Evolutionary conservation across 2,797 vertebrate species (phyloP), one percentile per base, ranked within the genome.

Genomic region (Austrolebias charrua): DNA sequence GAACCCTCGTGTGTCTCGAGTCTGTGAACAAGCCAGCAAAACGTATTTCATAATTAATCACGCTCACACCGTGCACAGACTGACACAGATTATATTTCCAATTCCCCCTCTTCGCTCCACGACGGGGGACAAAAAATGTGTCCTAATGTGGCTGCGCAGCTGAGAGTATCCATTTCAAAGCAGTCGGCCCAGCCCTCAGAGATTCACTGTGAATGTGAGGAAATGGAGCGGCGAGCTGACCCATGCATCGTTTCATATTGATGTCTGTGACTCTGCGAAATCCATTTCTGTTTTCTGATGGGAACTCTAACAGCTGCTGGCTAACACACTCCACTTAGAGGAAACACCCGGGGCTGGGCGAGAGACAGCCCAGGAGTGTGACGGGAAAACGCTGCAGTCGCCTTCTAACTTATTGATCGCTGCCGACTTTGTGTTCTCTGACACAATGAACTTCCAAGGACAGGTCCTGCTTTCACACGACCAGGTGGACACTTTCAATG

Each of bases 291-390:
- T 76, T 80, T 63, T 68, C 35, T 38, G 6, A 88, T 88, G 80
- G 74, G 88, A 91, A 88, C 80, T 66, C 66, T 60, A 70, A 85
- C 90, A 91, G 86, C 87, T 88, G 90, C 85, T 80, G 47, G 54
- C 84, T 84, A 86, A 71, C 71, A 84, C 60, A 74, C 57, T 47
- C 48, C 55, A 72, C 82, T 82, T 76, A 75, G 43, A 29, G 61
- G 18, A 49, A 53, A 75, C 79, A 66, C 50, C 45, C 18, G 65
- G 53, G 71, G 63, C 50, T 61, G 66, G 52, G 51, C 62, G 45
- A 33, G 35, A 28, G 43, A 38, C 11, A n/a, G 47, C 58, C 66
- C 43, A 54, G 31, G 58, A 60, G 44, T 67, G 65, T 72, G 62
- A 75, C 70, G 67, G 73, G 75, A 83, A 81, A 60, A 76, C 69